Percentiles rank a stretch among this genome's conserved stretches.
Conservation (phyloP, 1,140 invertebrate genomes). For the Sipha flava region DNA sequence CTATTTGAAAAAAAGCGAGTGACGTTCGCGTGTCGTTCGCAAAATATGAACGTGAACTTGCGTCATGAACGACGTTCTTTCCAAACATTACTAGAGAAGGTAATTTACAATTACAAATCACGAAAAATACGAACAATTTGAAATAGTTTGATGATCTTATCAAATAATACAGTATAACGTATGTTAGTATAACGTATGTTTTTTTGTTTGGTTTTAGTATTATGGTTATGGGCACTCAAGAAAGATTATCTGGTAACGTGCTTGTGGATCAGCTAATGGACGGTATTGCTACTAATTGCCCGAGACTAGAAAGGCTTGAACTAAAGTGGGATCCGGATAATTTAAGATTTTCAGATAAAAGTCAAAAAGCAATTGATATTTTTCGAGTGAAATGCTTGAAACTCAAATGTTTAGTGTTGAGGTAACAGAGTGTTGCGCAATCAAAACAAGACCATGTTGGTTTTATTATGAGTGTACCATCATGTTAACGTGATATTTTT, state of each 20-base stretch:
- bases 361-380: constrained; percentile 91
- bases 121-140: background rate
- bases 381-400: constrained; percentile 80
- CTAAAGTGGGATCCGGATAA: constrained; percentile 97
- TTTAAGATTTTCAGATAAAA: constrained; percentile 96
- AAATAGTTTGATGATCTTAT: too few species aligned
- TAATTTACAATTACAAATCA: background rate
- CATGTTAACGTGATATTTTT: background rate
- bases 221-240: constrained; percentile 91
- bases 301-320: constrained; percentile 81
- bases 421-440: constrained; percentile 47
- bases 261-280: constrained; percentile 97
- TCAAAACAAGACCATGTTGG: background rate
- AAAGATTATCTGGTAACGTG: constrained; percentile 91
- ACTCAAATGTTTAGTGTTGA: constrained; percentile 70
- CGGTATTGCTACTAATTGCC: constrained; percentile 88
- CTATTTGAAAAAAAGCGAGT: too few species aligned
- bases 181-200: too few species aligned
- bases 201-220: constrained; percentile 57
- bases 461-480: background rate
- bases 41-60: too few species aligned
- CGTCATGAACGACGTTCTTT: too few species aligned
- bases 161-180: too few species aligned
- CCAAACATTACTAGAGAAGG: too few species aligned
- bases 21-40: too few species aligned